Evolutionary conservation across 2,113 vertebrate genomes (phyloP).

Genomic region (Rhinoderma darwinii): DNA sequence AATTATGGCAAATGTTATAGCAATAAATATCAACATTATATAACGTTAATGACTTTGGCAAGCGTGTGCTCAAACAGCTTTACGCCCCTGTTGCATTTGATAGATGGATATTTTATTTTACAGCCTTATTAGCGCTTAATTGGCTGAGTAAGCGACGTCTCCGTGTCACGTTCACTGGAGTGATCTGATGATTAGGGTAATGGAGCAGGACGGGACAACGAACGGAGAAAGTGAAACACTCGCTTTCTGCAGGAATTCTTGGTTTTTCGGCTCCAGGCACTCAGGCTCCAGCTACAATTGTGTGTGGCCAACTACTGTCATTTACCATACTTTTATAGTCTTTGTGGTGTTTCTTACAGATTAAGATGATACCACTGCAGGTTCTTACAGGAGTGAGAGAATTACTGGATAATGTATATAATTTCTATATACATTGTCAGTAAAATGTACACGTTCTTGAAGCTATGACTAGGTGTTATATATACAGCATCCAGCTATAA

Average conservation of each 20-base stretch:
- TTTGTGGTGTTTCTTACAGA: conserved; percentile 45
- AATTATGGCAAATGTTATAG: not conserved
- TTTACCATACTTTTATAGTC: conserved; percentile 34
- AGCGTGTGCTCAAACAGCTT: not conserved
- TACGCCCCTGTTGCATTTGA: not conserved
- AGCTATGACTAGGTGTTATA: not conserved
- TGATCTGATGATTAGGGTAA: conserved; percentile 39
- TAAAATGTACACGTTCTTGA: not conserved
- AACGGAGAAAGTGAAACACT: conserved; percentile 7
- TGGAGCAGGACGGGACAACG: not conserved
- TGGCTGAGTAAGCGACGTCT: conserved; percentile 13
- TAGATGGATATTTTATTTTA: conserved; percentile 23
- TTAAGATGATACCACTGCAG: conserved; percentile 9
- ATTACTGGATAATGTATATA: not conserved
- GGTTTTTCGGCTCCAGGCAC: conserved; percentile 8
- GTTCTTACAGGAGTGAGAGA: conserved; percentile 1
- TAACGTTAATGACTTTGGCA: conserved; percentile 9
- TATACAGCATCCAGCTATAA: no score
- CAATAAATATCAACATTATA: conserved; percentile 3
- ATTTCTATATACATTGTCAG: not conserved
- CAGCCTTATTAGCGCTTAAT: conserved; percentile 44
- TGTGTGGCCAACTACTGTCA: conserved; percentile 18
- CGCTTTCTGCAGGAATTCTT: not conserved
- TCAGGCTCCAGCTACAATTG: conserved; percentile 30
- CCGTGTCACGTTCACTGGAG: not conserved